Conservation (phyloP, 2,888 invertebrate genomes). For the Rotaria socialis region DNA sequence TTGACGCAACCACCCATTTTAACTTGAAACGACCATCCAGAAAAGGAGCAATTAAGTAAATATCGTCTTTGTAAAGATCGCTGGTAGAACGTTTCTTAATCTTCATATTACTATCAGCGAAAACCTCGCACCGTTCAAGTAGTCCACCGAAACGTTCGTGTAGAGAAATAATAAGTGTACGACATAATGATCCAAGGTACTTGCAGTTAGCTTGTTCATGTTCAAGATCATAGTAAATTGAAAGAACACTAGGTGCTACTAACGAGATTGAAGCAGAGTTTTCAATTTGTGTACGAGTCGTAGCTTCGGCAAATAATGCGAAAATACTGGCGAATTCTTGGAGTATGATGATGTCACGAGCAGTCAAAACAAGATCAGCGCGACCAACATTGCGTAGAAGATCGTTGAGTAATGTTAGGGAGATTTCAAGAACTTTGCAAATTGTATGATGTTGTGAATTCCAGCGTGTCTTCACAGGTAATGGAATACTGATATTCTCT, state of each 20-base stretch:
- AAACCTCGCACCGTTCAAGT: neutral
- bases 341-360: neutral
- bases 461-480: neutral
- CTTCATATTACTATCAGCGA: neutral
- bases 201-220: neutral
- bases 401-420: neutral
- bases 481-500: slow-evolving; percentile 8
- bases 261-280: neutral
- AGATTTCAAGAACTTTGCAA: neutral
- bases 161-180: neutral
- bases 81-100: neutral
- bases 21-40: too few relatives aligned
- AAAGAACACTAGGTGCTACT: neutral
- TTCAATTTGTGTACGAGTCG: neutral
- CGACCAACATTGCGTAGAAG: neutral
- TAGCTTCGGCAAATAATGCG: neutral
- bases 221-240: slow-evolving; percentile 14
- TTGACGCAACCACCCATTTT: too few relatives aligned
- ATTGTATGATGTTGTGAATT: slow-evolving; percentile 1
- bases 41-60: neutral
- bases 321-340: neutral
- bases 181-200: neutral
- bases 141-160: neutral
- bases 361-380: neutral
- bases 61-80: neutral